A percentile compares a stretch with the other conserved stretches of the same genome.
Evolutionary conservation across 2,113 vertebrate species (phyloP).

Genomic region (Orientallactaga bullata): DNA sequence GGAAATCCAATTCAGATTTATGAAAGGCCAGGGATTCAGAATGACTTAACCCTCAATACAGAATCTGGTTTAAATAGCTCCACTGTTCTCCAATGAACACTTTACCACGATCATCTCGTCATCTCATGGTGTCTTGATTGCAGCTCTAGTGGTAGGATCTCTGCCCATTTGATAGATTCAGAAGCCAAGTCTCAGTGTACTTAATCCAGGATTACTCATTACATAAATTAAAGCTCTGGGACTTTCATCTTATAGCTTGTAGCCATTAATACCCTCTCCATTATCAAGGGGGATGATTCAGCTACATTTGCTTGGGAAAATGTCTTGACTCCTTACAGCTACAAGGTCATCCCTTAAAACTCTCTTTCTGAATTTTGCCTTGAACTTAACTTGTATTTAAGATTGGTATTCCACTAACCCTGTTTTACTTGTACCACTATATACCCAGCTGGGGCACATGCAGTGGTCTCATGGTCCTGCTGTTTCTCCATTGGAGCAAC

Average conservation of each 20-base stretch:
- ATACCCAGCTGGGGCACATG: background rate
- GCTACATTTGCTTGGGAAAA: background rate
- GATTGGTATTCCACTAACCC: background rate
- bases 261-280: background rate
- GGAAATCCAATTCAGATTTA: background rate
- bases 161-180: background rate
- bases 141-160: accelerated
- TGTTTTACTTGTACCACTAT: background rate
- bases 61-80: background rate
- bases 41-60: background rate
- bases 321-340: background rate
- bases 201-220: background rate
- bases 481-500: background rate
- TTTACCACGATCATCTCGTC: background rate
- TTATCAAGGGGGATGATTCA: background rate
- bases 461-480: background rate
- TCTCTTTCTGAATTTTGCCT: background rate
- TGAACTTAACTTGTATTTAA: background rate
- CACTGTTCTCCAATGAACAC: background rate
- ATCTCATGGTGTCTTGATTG: background rate
- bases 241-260: background rate
- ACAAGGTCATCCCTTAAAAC: background rate
- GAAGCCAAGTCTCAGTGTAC: background rate
- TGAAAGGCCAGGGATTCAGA: background rate
- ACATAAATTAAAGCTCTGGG: background rate